Evolutionary conservation across 2,888 invertebrate species (phyloP).

Genomic region (Liopterus haemorrhoidalis): DNA sequence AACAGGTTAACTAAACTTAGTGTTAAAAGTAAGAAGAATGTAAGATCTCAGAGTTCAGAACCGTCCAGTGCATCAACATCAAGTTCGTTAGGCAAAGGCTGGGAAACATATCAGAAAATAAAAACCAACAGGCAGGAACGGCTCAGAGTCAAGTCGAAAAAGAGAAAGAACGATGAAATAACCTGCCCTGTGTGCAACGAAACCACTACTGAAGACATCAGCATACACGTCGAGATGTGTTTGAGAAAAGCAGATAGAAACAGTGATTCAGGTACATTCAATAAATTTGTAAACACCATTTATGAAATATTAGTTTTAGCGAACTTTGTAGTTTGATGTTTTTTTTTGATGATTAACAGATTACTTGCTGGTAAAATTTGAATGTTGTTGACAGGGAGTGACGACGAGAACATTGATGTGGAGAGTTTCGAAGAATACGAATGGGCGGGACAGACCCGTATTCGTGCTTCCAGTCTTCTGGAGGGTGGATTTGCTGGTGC

Average conservation of each 20-base stretch:
- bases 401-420: conserved; percentile 75
- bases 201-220: conserved; percentile 61
- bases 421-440: conserved; percentile 82
- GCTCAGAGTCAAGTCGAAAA: conserved; percentile 59
- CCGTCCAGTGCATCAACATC: conserved; percentile 44
- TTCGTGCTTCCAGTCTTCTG: conserved; percentile 65
- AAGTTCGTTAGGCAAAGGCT: conserved; percentile 50
- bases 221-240: conserved; percentile 67
- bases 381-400: conserved; percentile 52
- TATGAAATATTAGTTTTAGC: too few species aligned
- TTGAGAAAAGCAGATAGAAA: conserved; percentile 48
- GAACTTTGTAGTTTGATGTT: too few species aligned
- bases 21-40: conserved; percentile 38
- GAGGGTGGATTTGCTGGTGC: conserved; percentile 58
- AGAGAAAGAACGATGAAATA: conserved; percentile 58
- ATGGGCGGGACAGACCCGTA: conserved; percentile 85
- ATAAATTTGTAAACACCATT: too few species aligned
- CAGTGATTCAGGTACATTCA: conserved; percentile 31
- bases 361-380: conserved; percentile 25
- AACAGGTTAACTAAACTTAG: conserved; percentile 61
- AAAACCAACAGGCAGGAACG: conserved; percentile 66
- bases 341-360: too few species aligned
- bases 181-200: conserved; percentile 80
- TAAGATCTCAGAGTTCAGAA: conserved; percentile 43
- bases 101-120: conserved; percentile 71